A percentile compares a stretch with the other conserved stretches of the same genome.
phyloP scores from a whole-genome alignment of 35 echinoderm and acorn worm genomes.

The Apostichopus japonicus region DNA sequence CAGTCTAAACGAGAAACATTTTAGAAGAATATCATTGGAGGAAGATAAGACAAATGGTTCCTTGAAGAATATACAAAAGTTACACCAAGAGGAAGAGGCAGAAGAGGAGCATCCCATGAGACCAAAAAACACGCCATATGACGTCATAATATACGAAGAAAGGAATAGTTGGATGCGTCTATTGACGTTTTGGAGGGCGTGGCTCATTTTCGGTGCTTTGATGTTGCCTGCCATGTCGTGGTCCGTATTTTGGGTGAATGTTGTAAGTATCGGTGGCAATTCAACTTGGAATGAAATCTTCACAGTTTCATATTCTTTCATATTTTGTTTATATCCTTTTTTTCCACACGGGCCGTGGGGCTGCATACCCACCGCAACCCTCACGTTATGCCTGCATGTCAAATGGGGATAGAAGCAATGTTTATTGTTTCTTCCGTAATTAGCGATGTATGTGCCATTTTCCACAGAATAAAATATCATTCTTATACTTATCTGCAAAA shows the following conservation, averaged over 20 bases:
- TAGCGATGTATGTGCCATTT: neutral
- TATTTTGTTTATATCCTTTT: no score
- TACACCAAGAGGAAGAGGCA: neutral
- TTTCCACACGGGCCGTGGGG: no score
- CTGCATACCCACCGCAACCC: no score
- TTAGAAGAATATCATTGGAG: neutral
- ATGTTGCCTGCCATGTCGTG: conserved; percentile 30
- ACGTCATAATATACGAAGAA: neutral
- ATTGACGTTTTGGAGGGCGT: neutral
- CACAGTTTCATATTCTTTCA: no score
- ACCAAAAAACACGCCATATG: neutral
- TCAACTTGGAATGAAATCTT: no score
- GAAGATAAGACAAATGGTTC: neutral
- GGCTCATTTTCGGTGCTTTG: conserved; percentile 4
- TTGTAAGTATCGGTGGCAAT: neutral
- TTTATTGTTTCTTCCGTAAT: no score
- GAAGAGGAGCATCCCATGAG: neutral
- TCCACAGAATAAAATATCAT: neutral
- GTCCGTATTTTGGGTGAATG: conserved; percentile 32
- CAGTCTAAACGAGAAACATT: no score
- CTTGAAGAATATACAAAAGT: neutral
- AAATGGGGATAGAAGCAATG: no score
- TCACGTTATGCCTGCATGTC: no score
- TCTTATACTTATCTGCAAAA: neutral
- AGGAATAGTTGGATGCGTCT: neutral